These are phyloP conservation scores for Oreohelix idahoensis DNA, from an alignment of 1,140 invertebrate species.

Conservation along the genomic window DNA sequence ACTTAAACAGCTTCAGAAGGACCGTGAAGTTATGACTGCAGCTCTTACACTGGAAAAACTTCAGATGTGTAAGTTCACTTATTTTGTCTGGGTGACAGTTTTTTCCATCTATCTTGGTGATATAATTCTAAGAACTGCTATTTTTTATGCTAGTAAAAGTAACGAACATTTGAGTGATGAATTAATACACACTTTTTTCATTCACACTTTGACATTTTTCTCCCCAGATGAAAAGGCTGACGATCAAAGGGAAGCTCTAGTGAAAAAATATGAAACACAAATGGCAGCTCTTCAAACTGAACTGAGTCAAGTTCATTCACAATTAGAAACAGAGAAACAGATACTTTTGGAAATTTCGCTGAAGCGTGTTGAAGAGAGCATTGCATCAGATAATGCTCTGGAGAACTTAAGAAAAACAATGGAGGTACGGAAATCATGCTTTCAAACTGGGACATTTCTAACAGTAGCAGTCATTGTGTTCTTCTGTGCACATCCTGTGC, in stretches of 20 bases:
- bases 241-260: not conserved
- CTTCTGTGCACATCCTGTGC: too few species aligned
- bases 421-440: constrained; percentile 18
- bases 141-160: too few species aligned
- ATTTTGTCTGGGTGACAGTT: too few species aligned
- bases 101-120: too few species aligned
- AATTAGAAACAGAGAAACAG: constrained; percentile 17
- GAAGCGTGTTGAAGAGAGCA: not conserved
- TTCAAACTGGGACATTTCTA: too few species aligned
- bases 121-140: too few species aligned
- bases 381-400: constrained; percentile 7
- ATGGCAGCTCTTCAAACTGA: constrained; percentile 11
- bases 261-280: constrained; percentile 28
- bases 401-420: constrained; percentile 20
- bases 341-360: not conserved
- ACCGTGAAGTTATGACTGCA: not conserved
- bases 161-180: too few species aligned
- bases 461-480: too few species aligned
- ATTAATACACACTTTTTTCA: too few species aligned
- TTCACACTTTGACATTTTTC: too few species aligned
- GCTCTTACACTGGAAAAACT: constrained; percentile 18
- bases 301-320: not conserved
- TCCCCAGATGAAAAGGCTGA: constrained; percentile 26
- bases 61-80: constrained; percentile 19
- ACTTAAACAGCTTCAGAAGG: constrained; percentile 25